Evolutionary conservation across 2,113 vertebrate species (phyloP), one percentile per base, ranked within the genome.

Genomic region (Camelus dromedarius): DNA sequence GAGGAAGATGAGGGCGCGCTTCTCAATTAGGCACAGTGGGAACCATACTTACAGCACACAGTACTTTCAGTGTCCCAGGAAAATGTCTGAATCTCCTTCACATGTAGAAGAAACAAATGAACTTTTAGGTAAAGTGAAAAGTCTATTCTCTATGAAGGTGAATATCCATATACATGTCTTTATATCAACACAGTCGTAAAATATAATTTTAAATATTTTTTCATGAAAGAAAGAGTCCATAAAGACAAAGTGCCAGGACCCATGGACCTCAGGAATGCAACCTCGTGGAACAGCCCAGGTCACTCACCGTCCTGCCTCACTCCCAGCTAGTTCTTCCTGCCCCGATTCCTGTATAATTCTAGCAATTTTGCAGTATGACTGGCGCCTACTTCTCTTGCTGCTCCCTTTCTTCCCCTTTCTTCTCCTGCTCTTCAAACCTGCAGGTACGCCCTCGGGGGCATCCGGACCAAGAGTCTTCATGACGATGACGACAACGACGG

Each of bases 1-100:
- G 18, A 0, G 4, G 19, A 32, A 24, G 30, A 46, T 3, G 1
- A 64, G n/a, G 28, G 9, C 30, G 42, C 22, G 32, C 10, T 18
- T 70, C 50, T 35, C 15, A 30, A 3, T 24, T n/a, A 75, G 46
- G 18, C 14, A 58, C 62, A 81, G 46, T 6, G 67, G 20, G 60
- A 62, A 84, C 26, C 18, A 14, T 19, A 3, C 15, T 18, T 30
- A 18, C 3, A 2, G 10, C 3, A 64, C 3, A 66, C 10, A 16
- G 3, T 64, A 35, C 16, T 69, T 92, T 64, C 35, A 42, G 42
- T 62, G 4, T 7, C 18, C 10, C n/a, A 32, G n/a, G 42, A 69
- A 76, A 73, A 58, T 38, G 15, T 42, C 38, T 28, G 11, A 48
- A 89, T 58, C 48, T 80, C 26, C 75, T 70, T 81, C 87, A 38